phyloP scores from a whole-genome alignment of 2,888 invertebrate species.

The Hylaea fasciaria region DNA sequence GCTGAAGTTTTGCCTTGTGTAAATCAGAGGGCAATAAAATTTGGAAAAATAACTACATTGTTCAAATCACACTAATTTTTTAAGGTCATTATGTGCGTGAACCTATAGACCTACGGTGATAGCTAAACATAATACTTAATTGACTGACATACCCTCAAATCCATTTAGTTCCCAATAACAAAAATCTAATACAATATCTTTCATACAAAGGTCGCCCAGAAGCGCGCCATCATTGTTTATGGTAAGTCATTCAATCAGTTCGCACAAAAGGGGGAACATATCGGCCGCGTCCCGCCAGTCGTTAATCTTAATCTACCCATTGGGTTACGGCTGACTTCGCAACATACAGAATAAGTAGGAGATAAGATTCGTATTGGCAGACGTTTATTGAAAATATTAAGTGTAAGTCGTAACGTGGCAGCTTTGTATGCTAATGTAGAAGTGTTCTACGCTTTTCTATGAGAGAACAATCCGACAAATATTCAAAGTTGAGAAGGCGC shows the following conservation, averaged over 20 bases:
- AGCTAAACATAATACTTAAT: no score
- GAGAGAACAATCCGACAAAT: no score
- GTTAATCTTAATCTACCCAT: constrained; percentile 77
- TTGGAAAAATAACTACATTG: no score
- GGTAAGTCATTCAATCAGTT: constrained; percentile 77
- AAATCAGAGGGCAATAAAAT: no score
- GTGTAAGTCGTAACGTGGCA: constrained; percentile 17
- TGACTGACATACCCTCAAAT: no score
- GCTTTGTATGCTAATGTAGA: background rate
- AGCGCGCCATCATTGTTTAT: constrained; percentile 76
- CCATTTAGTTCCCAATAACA: no score
- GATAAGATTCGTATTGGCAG: constrained; percentile 29
- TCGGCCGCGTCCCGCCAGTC: constrained; percentile 64
- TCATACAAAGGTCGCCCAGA: constrained; percentile 37
- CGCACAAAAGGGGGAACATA: constrained; percentile 70
- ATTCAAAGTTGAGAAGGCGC: no score
- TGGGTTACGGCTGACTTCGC: constrained; percentile 64
- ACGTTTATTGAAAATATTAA: constrained; percentile 32
- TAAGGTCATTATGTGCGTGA: no score
- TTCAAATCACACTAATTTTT: no score
- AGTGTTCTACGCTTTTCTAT: no score
- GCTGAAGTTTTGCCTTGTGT: no score
- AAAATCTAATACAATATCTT: background rate
- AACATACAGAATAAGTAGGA: constrained; percentile 46
- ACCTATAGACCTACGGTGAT: no score